A percentile compares a stretch with the other conserved stretches of the same genome.
These are phyloP conservation scores for Distichodus sexfasciatus DNA, from an alignment of 2,797 vertebrate species.

Conservation along the genomic window DNA sequence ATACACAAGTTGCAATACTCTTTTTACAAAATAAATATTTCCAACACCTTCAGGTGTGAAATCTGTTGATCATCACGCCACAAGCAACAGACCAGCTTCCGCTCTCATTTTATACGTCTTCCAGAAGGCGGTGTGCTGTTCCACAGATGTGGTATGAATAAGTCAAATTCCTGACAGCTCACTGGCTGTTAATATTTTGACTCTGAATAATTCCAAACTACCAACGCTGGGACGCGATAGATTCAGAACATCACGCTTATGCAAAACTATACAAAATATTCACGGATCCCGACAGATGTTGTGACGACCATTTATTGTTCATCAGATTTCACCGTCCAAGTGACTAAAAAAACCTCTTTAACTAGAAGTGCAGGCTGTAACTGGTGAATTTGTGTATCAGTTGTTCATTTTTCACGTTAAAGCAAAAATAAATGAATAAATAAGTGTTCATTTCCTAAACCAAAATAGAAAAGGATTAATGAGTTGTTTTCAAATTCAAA, in stretches of 20 bases:
- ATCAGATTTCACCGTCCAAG: too few species aligned
- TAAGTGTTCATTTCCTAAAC: too few species aligned
- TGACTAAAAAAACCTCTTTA: too few species aligned
- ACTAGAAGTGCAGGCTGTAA: too few species aligned
- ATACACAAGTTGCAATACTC: neutral
- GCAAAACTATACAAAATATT: neutral
- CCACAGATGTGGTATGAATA: neutral
- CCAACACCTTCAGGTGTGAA: slow-evolving; percentile 1
- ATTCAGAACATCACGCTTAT: too few species aligned
- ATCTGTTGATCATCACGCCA: neutral
- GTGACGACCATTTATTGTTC: too few species aligned
- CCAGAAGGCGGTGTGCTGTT: neutral
- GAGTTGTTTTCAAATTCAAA: too few species aligned
- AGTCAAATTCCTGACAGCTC: neutral
- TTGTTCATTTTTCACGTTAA: too few species aligned
- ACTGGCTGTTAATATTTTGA: neutral
- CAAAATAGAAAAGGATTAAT: too few species aligned
- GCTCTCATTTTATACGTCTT: neutral
- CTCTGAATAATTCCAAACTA: neutral
- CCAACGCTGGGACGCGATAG: too few species aligned
- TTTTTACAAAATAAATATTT: neutral
- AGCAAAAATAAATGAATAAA: too few species aligned
- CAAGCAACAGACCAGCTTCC: neutral
- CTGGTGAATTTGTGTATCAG: too few species aligned
- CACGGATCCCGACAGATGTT: neutral